Conservation (phyloP, 2,888 invertebrate species). For the Ashinkailepas kermadecensis region DNA sequence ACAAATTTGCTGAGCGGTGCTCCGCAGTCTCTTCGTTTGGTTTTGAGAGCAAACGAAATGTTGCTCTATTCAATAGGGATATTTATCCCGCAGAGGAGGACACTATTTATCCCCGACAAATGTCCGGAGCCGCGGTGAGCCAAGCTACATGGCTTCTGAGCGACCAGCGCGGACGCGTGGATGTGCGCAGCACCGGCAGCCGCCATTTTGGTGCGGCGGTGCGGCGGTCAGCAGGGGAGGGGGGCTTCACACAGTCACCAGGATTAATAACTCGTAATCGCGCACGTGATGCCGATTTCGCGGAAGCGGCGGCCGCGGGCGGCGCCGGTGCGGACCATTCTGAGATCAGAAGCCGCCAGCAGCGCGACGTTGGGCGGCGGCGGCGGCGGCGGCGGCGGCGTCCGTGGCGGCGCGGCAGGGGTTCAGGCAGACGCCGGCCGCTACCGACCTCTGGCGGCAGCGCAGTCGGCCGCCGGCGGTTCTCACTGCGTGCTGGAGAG, state of each 20-base stretch:
- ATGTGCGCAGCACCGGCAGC: neutral
- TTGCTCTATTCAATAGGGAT: too few species aligned
- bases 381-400: neutral
- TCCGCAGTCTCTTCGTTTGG: too few species aligned
- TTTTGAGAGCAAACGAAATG: too few species aligned
- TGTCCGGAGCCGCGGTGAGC: too few species aligned
- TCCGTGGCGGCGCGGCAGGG: neutral
- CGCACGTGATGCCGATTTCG: conserved; percentile 13
- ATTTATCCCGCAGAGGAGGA: too few species aligned
- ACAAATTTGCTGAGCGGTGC: too few species aligned
- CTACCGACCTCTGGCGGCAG: conserved; percentile 2
- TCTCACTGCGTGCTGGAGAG: conserved; percentile 3
- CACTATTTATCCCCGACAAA: too few species aligned
- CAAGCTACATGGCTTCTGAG: too few species aligned
- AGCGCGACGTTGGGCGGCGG: neutral
- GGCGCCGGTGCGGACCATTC: neutral
- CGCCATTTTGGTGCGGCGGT: neutral
- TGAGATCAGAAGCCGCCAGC: neutral
- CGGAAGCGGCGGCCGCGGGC: neutral
- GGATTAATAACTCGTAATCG: conserved; percentile 11
- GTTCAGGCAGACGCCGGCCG: neutral
- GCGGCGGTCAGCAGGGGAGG: neutral
- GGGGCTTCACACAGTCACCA: neutral
- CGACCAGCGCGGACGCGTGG: too few species aligned
- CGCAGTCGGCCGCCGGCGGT: neutral